Base-by-base conservation (phyloP, 2,113 vertebrate genomes). In the Trinectes maculatus region DNA sequence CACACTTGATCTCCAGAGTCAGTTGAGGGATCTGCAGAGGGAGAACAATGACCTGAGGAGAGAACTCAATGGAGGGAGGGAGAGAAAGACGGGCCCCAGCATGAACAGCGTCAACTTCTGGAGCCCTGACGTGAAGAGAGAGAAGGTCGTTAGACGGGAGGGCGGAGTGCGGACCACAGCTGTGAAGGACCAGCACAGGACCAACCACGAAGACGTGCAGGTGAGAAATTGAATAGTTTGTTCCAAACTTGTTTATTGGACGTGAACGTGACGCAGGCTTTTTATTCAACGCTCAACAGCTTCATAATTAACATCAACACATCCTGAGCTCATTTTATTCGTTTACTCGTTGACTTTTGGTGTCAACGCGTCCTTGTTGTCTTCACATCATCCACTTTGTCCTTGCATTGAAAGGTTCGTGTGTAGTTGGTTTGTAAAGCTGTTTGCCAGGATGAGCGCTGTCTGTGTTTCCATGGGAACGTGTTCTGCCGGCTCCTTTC, bases 81-180 rank as follows among this genome's bases (percentile, higher is more conserved):
- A 97, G 65, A 96, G 93, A 83, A 94, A 95, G 86, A 85, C 92
- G 52, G 94, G 94, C 3, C 94, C 94, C 25, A 93, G 93, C 49
- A 90, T 92, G 89, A 98, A 97, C 72, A 95, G 94, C 70, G 95
- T 96, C 77, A 96, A 94, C 69, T 96, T 98, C 87, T 99, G 97
- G 96, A 96, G 96, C 85, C 94, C 95, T 1, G 96, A 98, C 65
- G 87, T 94, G 24, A 98, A 98, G 88, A 95, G 78, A 66, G 95
- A 97, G 76, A 92, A 94, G 79, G 94, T 94, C 1, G 53, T 93
- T 36, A 92, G 95, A 68, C 95, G 95, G 71, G 96, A 99, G 73
- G 96, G 98, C 77, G 95, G 93, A 33, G 92, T 88, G 28, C 93
- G 95, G 75, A 94, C 94, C 86, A 94, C 94, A 1, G 92, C 93